Evolutionary conservation across 2,888 invertebrate genomes (phyloP).

Genomic region (Hipparchia sbordonii): DNA sequence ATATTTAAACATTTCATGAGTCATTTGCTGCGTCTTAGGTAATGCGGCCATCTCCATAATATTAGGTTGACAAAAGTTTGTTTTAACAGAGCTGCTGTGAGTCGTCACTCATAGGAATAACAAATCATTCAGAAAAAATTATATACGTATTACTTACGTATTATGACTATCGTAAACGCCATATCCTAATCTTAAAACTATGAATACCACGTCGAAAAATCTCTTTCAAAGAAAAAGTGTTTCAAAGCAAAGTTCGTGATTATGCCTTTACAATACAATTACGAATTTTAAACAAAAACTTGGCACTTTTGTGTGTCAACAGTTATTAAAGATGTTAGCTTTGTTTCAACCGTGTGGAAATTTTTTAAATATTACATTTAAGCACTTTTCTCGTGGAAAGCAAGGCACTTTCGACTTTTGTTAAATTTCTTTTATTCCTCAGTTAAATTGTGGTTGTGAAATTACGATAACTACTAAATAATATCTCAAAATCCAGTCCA

Average conservation of each 20-base stretch:
- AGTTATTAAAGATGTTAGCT: conserved; percentile 37
- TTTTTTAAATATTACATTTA: conserved; percentile 22
- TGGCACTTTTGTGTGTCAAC: conserved; percentile 40
- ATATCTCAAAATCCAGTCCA: background rate
- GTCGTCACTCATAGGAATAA: too few species aligned
- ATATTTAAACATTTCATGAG: too few species aligned
- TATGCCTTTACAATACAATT: conserved; percentile 46
- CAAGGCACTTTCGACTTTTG: conserved; percentile 5
- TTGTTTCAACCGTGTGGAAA: conserved; percentile 21
- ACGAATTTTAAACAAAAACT: conserved; percentile 42
- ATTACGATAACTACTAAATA: background rate
- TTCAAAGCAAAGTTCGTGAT: conserved; percentile 51
- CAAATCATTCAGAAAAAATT: too few species aligned
- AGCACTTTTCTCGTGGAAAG: background rate
- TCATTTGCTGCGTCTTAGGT: too few species aligned
- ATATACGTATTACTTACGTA: too few species aligned
- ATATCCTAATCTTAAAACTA: conserved; percentile 31
- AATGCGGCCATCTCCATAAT: too few species aligned
- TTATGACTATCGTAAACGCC: conserved; percentile 2
- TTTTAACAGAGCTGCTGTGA: too few species aligned
- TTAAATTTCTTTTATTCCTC: background rate
- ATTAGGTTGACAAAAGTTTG: too few species aligned
- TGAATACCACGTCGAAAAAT: conserved; percentile 38
- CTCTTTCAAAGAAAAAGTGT: conserved; percentile 51
- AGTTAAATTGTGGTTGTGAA: background rate